A percentile compares a stretch with the other conserved stretches of the same genome.
Conservation (phyloP, 2,888 invertebrate species). For the Osmoderma eremita region DNA sequence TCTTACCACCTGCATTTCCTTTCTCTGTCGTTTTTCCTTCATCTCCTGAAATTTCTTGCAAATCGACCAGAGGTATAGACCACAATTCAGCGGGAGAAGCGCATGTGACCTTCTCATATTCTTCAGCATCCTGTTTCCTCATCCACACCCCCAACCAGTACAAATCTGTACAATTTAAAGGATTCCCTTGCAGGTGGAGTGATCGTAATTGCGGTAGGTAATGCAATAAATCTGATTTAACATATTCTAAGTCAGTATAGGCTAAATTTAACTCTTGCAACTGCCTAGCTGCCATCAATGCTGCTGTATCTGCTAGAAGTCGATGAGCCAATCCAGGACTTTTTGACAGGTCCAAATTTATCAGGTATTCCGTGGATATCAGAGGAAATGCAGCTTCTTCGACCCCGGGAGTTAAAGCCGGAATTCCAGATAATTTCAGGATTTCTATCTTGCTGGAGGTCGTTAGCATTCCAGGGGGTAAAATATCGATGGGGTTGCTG, state of each 20-base stretch:
- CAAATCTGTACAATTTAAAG: slow-evolving; percentile 75
- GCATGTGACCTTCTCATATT: slow-evolving; percentile 62
- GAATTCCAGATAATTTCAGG: slow-evolving; percentile 76
- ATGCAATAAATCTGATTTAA: slow-evolving; percentile 75
- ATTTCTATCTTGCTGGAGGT: slow-evolving; percentile 74
- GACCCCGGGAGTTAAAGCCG: slow-evolving; percentile 65
- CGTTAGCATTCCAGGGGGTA: slow-evolving; percentile 75
- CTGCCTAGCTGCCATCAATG: slow-evolving; percentile 76
- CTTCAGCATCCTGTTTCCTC: slow-evolving; percentile 64
- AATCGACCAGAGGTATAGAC: slow-evolving; percentile 59
- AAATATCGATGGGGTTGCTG: slow-evolving; percentile 77
- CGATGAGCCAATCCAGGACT: slow-evolving; percentile 78
- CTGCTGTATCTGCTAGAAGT: slow-evolving; percentile 76
- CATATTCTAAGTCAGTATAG: slow-evolving; percentile 69
- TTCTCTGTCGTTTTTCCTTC: slow-evolving; percentile 3
- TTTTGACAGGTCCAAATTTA: slow-evolving; percentile 78
- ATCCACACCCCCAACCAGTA: slow-evolving; percentile 78
- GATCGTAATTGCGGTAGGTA: slow-evolving; percentile 76
- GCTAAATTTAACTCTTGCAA: slow-evolving; percentile 77
- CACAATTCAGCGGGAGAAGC: slow-evolving; percentile 59
- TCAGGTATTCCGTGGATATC: slow-evolving; percentile 76
- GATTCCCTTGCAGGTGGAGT: slow-evolving; percentile 75
- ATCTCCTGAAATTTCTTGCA: slow-evolving; percentile 53
- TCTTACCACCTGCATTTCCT: neutral
- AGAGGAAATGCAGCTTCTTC: slow-evolving; percentile 76